Evolutionary conservation across 2,113 vertebrate species (phyloP).

Genomic region (Pseudolaguvia tuberculata): DNA sequence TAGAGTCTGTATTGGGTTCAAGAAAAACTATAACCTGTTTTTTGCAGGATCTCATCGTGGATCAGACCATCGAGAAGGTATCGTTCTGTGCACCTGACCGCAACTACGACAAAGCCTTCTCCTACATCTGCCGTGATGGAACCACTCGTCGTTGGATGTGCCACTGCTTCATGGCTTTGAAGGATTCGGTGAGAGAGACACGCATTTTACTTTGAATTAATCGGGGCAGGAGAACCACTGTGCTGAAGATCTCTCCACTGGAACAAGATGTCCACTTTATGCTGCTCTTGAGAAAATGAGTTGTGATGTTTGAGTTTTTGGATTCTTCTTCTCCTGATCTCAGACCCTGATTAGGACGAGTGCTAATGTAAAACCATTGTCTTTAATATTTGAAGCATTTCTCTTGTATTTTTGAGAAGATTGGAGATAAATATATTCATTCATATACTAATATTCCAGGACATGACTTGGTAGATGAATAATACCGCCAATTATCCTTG

Average conservation of each 20-base stretch:
- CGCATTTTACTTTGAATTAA: no score
- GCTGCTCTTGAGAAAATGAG: no score
- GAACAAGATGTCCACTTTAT: no score
- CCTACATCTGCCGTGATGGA: slow-evolving; percentile 89
- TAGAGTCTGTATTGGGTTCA: no score
- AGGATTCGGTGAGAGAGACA: slow-evolving; percentile 79
- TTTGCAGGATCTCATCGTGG: slow-evolving; percentile 84
- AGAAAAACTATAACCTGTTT: neutral
- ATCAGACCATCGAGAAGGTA: slow-evolving; percentile 93
- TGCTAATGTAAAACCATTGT: neutral
- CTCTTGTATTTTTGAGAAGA: neutral
- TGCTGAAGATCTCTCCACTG: no score
- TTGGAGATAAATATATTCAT: neutral
- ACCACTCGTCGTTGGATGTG: slow-evolving; percentile 91
- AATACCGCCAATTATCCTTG: neutral
- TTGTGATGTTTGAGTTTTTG: no score
- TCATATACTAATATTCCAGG: neutral
- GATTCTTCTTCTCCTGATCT: neutral
- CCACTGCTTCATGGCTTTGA: slow-evolving; percentile 90
- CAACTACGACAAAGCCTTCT: slow-evolving; percentile 92
- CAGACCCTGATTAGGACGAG: neutral
- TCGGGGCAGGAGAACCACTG: no score
- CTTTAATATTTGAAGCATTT: neutral
- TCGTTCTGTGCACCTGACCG: slow-evolving; percentile 90
- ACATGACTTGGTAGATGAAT: neutral